Percentiles rank a stretch among this genome's conserved stretches.
Conservation (phyloP, 1,140 invertebrate species). For the Drosophila hydei region DNA sequence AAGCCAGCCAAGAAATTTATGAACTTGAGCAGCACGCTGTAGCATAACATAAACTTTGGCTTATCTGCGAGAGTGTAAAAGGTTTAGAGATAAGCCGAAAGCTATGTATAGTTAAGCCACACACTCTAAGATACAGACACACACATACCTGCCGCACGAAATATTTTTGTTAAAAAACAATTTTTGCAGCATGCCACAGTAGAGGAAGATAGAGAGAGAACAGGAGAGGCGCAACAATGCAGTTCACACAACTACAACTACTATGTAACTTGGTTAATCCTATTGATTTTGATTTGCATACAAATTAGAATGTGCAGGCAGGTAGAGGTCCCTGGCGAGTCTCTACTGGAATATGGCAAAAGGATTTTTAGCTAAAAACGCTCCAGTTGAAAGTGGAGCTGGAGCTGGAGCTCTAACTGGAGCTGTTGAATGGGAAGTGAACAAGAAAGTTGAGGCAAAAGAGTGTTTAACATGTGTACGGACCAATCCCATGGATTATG, state of each 20-base stretch:
- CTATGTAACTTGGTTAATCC: constrained; percentile 76
- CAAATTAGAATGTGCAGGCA: constrained; percentile 74
- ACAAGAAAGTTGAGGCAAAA: constrained; percentile 53
- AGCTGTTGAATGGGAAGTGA: constrained; percentile 20
- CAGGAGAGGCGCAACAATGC: constrained; percentile 25
- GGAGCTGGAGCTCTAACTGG: background rate
- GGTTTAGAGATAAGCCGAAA: constrained; percentile 57
- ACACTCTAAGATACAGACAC: constrained; percentile 18
- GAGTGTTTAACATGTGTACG: constrained; percentile 78
- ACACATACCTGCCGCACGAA: constrained; percentile 34
- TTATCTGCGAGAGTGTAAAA: constrained; percentile 61
- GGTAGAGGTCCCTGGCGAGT: constrained; percentile 20
- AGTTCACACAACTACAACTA: constrained; percentile 23
- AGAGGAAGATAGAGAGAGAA: background rate
- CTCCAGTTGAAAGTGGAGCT: background rate
- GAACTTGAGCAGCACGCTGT: constrained; percentile 29
- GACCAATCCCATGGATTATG: constrained; percentile 61
- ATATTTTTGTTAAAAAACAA: constrained; percentile 78
- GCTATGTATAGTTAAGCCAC: constrained; percentile 47
- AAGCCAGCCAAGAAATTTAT: constrained; percentile 20
- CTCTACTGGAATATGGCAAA: constrained; percentile 61
- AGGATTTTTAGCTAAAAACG: constrained; percentile 64
- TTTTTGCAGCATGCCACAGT: constrained; percentile 40
- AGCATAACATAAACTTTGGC: constrained; percentile 57
- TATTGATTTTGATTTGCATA: constrained; percentile 82